A percentile compares a stretch with the other conserved stretches of the same genome.
Evolutionary conservation across 1,140 invertebrate species (phyloP).

Genomic region (Drosophila eugracilis): DNA sequence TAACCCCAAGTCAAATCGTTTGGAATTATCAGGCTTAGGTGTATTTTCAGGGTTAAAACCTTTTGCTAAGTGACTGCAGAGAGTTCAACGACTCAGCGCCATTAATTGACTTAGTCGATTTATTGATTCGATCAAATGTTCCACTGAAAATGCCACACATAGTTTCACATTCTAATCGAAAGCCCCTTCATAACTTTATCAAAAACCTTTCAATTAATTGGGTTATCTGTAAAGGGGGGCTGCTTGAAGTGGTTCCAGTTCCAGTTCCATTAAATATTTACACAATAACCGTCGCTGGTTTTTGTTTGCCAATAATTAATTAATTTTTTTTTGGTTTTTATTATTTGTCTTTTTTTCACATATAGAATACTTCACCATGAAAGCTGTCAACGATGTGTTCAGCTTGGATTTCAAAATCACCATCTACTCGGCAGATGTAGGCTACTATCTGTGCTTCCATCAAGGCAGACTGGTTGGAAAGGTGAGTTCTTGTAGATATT

Average conservation of each 20-base stretch:
- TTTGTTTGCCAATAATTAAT: conserved; percentile 72
- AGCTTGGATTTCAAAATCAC: conserved; percentile 72
- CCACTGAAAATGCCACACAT: conserved; percentile 3
- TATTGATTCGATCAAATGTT: conserved; percentile 38
- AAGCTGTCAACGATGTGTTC: conserved; percentile 72
- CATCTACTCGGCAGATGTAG: conserved; percentile 76
- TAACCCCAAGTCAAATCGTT: conserved; percentile 5
- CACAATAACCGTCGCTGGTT: conserved; percentile 26
- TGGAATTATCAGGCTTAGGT: conserved; percentile 24
- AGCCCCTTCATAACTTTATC: conserved; percentile 75
- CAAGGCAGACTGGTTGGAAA: conserved; percentile 77
- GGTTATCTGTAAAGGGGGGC: conserved; percentile 72
- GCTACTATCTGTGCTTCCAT: conserved; percentile 74
- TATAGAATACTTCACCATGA: conserved; percentile 73
- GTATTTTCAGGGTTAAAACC: conserved; percentile 54
- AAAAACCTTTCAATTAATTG: conserved; percentile 82
- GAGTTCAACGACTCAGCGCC: conserved; percentile 56
- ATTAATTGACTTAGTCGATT: conserved; percentile 45
- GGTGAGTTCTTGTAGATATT: conserved; percentile 54
- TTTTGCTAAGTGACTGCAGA: conserved; percentile 9
- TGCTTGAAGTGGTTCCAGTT: conserved; percentile 50
- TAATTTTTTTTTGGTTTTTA: conserved; percentile 52
- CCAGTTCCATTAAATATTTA: conserved; percentile 62
- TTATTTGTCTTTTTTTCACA: conserved; percentile 11
- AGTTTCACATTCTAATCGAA: conserved; percentile 61